Evolutionary conservation across 2,113 vertebrate species (phyloP).

Genomic region (Helogale parvula): DNA sequence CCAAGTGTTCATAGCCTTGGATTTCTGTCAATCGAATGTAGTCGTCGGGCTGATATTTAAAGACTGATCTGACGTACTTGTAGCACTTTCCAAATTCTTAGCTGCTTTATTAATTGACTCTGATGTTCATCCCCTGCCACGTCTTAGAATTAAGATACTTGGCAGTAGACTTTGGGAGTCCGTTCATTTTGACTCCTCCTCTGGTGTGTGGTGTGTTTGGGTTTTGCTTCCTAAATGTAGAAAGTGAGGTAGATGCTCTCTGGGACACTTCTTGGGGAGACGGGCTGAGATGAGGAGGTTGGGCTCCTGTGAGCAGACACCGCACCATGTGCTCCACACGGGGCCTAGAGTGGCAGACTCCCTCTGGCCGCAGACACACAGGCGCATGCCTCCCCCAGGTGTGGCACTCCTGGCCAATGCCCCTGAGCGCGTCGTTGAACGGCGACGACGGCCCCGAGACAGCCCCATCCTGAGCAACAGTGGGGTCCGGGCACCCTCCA

Average conservation of each 20-base stretch:
- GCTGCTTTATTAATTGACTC: background rate
- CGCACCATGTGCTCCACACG: too few species aligned
- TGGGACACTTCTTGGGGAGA: background rate
- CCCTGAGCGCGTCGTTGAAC: conserved; percentile 92
- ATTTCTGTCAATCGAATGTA: background rate
- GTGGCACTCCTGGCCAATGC: conserved; percentile 95
- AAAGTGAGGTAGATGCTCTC: background rate
- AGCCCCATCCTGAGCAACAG: conserved; percentile 73
- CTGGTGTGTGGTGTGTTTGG: background rate
- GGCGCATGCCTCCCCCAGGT: conserved; percentile 81
- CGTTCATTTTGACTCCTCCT: background rate
- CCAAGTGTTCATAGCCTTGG: background rate
- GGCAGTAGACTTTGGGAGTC: background rate
- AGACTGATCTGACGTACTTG: background rate
- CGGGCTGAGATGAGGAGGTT: background rate
- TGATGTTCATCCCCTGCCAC: too few species aligned
- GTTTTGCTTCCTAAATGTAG: background rate
- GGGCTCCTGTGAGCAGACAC: background rate
- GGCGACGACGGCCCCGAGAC: conserved; percentile 89
- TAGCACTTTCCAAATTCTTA: background rate
- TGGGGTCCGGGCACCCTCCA: conserved; percentile 85
- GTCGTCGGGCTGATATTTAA: background rate
- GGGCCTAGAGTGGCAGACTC: background rate
- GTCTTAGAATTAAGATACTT: background rate
- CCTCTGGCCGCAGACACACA: background rate